Conservation (phyloP, 2,113 vertebrate genomes). For the Thalassarche chlororhynchos region DNA sequence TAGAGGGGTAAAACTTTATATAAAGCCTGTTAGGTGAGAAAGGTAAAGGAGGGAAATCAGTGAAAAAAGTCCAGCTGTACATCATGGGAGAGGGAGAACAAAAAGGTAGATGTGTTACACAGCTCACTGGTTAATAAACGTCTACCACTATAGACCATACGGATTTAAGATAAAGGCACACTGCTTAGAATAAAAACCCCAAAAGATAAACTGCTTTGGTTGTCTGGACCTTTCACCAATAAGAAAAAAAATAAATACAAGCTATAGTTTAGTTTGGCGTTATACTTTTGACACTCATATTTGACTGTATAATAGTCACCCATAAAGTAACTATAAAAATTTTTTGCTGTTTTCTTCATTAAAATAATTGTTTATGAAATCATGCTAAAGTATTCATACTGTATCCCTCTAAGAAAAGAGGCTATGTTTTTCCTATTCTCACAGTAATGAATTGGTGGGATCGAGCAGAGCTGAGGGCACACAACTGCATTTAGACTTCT, state of each 20-base stretch:
- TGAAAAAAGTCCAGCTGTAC: background rate
- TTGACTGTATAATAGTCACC: background rate
- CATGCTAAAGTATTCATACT: background rate
- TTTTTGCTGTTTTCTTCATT: background rate
- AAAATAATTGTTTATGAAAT: background rate
- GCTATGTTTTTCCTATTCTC: background rate
- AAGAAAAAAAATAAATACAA: background rate
- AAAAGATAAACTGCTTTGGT: background rate
- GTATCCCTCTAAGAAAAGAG: background rate
- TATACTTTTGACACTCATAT: background rate
- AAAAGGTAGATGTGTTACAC: background rate
- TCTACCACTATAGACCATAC: fast-evolving
- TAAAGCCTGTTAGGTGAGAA: background rate
- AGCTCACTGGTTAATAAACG: fast-evolving
- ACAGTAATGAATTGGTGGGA: background rate
- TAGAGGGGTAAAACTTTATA: background rate
- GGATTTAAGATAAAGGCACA: background rate
- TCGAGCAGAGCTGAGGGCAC: background rate
- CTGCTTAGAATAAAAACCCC: background rate
- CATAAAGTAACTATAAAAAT: background rate
- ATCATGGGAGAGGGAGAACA: background rate
- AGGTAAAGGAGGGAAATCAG: background rate
- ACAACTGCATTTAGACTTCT: background rate
- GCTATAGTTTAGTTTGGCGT: background rate
- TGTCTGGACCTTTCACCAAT: background rate